phyloP scores from a whole-genome alignment of 1,140 invertebrate genomes.

The Mercenaria mercenaria region DNA sequence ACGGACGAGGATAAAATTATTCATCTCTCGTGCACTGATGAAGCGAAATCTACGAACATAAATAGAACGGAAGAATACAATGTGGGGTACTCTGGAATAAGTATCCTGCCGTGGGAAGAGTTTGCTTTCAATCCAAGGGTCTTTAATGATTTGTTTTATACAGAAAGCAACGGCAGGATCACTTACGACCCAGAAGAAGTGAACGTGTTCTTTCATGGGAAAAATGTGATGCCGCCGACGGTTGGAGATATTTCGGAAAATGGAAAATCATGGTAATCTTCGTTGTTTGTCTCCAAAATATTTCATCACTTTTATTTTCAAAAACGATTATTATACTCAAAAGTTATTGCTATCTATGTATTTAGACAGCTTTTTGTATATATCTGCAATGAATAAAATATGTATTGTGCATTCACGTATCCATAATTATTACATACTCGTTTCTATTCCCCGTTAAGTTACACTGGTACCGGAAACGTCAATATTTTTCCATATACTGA shows the following conservation, averaged over 20 bases:
- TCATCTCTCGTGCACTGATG: slow-evolving; percentile 24
- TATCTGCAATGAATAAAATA: too few relatives aligned
- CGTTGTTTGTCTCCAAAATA: too few relatives aligned
- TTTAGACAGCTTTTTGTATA: too few relatives aligned
- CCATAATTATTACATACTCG: too few relatives aligned
- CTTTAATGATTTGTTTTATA: slow-evolving; percentile 72
- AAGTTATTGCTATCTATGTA: too few relatives aligned
- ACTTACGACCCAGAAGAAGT: slow-evolving; percentile 75
- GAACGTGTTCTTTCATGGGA: slow-evolving; percentile 76
- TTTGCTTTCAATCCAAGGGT: slow-evolving; percentile 71
- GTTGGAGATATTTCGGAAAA: slow-evolving; percentile 73
- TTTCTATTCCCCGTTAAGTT: too few relatives aligned
- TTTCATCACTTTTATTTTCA: too few relatives aligned
- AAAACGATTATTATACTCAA: too few relatives aligned
- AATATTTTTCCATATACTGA: too few relatives aligned
- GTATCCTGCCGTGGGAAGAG: slow-evolving; percentile 76
- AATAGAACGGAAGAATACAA: slow-evolving; percentile 69
- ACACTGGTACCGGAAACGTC: too few relatives aligned
- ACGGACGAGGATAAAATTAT: slow-evolving; percentile 63
- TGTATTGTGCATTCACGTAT: too few relatives aligned
- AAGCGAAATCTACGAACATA: slow-evolving; percentile 21
- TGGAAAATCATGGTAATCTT: slow-evolving; percentile 76
- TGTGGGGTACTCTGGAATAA: slow-evolving; percentile 65
- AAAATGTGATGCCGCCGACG: slow-evolving; percentile 71
- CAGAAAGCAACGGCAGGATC: slow-evolving; percentile 71